Conservation (phyloP, 1,140 invertebrate species). For the Aphaenogaster ashmeadi region DNA sequence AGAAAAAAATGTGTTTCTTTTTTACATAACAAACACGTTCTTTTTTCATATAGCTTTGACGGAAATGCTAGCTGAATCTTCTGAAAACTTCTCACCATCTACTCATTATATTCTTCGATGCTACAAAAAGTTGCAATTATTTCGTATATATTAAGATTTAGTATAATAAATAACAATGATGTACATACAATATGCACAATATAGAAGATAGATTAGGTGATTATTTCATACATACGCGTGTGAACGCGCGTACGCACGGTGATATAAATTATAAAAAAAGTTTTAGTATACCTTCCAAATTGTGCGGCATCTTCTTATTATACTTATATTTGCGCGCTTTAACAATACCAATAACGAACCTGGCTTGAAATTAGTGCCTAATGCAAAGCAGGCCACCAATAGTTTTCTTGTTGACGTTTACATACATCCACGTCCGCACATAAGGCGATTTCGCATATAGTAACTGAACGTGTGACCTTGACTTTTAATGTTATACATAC, state of each 20-base stretch:
- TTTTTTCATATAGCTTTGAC: background rate
- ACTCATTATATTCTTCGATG: conserved; percentile 19
- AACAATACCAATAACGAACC: conserved; percentile 63
- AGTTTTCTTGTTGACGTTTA: conserved; percentile 49
- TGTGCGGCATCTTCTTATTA: conserved; percentile 76
- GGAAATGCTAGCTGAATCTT: background rate
- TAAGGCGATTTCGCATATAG: conserved; percentile 12
- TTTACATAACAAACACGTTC: conserved; percentile 4
- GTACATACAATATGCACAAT: conserved; percentile 25
- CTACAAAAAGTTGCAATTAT: conserved; percentile 35
- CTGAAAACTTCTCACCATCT: background rate
- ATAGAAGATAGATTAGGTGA: conserved; percentile 14
- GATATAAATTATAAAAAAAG: conserved; percentile 52
- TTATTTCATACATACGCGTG: background rate
- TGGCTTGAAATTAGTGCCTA: conserved; percentile 61
- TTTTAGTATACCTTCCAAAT: conserved; percentile 77
- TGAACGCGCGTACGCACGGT: background rate
- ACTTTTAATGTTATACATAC: conserved; percentile 28
- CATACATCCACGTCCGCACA: conserved; percentile 17
- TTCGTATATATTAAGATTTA: conserved; percentile 35
- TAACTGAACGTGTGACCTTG: conserved; percentile 27
- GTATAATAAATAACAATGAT: conserved; percentile 38
- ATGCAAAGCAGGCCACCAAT: conserved; percentile 53
- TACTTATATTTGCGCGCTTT: conserved; percentile 73
- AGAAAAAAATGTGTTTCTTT: background rate